These are phyloP conservation scores for Tribolium madens DNA, from an alignment of 1,140 invertebrate species.

Conservation along the genomic window DNA sequence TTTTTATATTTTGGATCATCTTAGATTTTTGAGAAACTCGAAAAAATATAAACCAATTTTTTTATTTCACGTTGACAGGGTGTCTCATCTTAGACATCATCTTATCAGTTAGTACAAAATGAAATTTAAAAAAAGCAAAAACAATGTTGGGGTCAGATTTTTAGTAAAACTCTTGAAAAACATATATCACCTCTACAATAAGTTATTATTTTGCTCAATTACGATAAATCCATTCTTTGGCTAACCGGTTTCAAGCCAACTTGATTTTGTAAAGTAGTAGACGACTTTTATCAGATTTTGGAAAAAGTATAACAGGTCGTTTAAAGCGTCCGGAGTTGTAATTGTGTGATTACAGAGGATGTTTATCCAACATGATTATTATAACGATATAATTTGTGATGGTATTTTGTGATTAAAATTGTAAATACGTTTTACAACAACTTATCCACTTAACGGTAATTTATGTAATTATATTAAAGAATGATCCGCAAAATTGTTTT, in stretches of 20 bases:
- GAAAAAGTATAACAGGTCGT: slow-evolving; percentile 9
- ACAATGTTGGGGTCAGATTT: too few species aligned
- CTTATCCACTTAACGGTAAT: slow-evolving; percentile 35
- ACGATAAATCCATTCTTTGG: background rate
- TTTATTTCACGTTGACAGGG: too few species aligned
- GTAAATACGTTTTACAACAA: slow-evolving; percentile 50
- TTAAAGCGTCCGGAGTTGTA: slow-evolving; percentile 46
- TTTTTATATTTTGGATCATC: too few species aligned
- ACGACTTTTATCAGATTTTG: slow-evolving; percentile 40
- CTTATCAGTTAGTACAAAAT: too few species aligned
- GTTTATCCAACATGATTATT: slow-evolving; percentile 43
- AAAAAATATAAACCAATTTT: too few species aligned
- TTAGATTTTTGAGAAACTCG: too few species aligned
- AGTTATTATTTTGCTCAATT: background rate
- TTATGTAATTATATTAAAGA: slow-evolving; percentile 48
- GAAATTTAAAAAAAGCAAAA: too few species aligned
- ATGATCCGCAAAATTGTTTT: slow-evolving; percentile 43
- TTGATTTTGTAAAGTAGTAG: slow-evolving; percentile 12
- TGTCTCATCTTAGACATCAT: too few species aligned
- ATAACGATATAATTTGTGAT: slow-evolving; percentile 48
- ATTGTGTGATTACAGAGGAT: slow-evolving; percentile 51
- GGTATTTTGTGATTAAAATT: slow-evolving; percentile 50
- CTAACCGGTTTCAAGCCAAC: slow-evolving; percentile 6
- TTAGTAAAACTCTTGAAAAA: too few species aligned
- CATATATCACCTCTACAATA: too few species aligned